These are phyloP conservation scores for Panopea generosa DNA, from an alignment of 2,888 invertebrate genomes.

Conservation along the genomic window DNA sequence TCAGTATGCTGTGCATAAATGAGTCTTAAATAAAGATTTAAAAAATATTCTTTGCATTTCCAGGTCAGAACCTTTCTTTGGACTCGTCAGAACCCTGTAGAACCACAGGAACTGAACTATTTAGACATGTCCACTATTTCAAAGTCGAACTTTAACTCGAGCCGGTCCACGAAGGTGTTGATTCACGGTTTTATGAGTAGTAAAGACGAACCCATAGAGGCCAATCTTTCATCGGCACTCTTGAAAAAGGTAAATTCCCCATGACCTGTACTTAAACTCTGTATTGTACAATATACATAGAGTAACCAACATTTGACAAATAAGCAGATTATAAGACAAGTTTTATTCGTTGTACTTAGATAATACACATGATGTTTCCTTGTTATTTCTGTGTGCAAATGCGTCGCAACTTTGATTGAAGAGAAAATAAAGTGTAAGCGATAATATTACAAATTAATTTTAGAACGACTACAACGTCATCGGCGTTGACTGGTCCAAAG, in stretches of 20 bases:
- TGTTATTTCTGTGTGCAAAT: no score
- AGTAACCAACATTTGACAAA: no score
- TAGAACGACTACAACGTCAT: conserved; percentile 73
- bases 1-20: no score
- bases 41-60: neutral
- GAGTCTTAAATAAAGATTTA: no score
- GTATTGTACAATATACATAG: no score
- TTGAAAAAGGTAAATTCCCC: conserved; percentile 40
- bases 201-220: conserved; percentile 94
- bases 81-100: conserved; percentile 80
- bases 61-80: conserved; percentile 86
- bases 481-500: conserved; percentile 71
- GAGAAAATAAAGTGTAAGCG: no score
- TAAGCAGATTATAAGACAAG: no score
- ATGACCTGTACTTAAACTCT: no score
- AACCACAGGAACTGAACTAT: conserved; percentile 82
- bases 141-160: conserved; percentile 91
- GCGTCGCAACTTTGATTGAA: no score
- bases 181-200: conserved; percentile 94
- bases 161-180: conserved; percentile 93
- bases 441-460: no score
- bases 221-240: conserved; percentile 93
- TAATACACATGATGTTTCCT: no score
- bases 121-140: conserved; percentile 90
- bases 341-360: no score